Evolutionary conservation across 1,140 invertebrate species (phyloP), one percentile per base, ranked within the genome.

Genomic region (Heliconius melpomene): DNA sequence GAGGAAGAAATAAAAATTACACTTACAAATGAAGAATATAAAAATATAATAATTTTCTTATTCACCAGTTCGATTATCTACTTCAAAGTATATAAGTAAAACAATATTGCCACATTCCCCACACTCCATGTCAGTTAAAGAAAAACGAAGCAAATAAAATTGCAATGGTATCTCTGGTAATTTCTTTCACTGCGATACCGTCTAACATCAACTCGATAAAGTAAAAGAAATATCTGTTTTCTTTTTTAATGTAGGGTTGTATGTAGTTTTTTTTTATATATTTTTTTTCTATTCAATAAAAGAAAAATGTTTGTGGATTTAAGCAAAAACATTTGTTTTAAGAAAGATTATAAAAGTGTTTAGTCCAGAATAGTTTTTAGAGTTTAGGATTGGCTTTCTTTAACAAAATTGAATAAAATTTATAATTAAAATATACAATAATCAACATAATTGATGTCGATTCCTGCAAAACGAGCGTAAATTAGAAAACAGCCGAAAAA

Each of bases 161-260:
- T 23, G 20, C 36, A 72, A 40, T 38, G 29, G 70, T 72, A 72
- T 72, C 36, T 72, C 70, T 11, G 7, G 71, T 72, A 72, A 72
- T 72, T 72, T 72, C 72, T 46, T 72, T 46, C 36, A 46, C 32
- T 72, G 38, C 18, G 72, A 72, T 38, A 72, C 20, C 32, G 72
- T 72, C 38, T 46, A 20, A 72, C 72, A 66, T 66, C 23, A 16
- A 66, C 60, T 66, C 23, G 60, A 72, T 72, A 72, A 72, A 72
- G 8, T n/a, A 46, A 72, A 72, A 72, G n/a, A 40, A 72, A 72
- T 40, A 46, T 72, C n/a, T 36, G 36, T 26, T 11, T 38, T 38
- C 32, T 23, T 11, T 40, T 23, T 72, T 72, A 72, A 72, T 18
- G 13, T 72, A 20, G 18, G 7, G 18, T 32, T 23, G 3, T 46